Conservation (phyloP, 2,113 vertebrate species). For the Periophthalmodon schlosseri region DNA sequence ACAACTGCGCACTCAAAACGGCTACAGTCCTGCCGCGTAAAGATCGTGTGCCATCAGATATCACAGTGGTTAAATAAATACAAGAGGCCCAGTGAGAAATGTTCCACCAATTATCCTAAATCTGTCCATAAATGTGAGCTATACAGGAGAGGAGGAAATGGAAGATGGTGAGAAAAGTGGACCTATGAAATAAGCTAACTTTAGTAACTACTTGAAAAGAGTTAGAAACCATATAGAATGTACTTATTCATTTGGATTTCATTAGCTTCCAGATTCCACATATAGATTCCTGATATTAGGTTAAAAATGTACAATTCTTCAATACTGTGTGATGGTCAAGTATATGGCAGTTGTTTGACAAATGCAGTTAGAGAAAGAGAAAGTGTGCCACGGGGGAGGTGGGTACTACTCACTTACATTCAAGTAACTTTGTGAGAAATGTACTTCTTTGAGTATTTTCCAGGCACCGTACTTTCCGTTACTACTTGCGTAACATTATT, state of each 20-base stretch:
- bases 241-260: neutral
- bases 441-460: no score
- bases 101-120: constrained; percentile 60
- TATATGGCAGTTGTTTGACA: no score
- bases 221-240: neutral
- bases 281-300: no score
- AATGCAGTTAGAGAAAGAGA: no score
- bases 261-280: no score
- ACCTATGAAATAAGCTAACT: neutral
- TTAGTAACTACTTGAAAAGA: neutral
- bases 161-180: neutral
- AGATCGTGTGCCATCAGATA: constrained; percentile 53
- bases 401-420: no score
- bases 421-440: no score
- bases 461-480: no score
- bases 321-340: no score
- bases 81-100: constrained; percentile 43
- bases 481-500: no score
- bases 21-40: constrained; percentile 29
- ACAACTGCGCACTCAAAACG: constrained; percentile 41
- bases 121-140: constrained; percentile 27
- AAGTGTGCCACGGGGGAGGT: no score
- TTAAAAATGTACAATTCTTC: no score
- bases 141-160: constrained; percentile 2
- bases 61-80: constrained; percentile 38